These are phyloP conservation scores for Rhagonycha fulva DNA, from an alignment of 2,888 invertebrate species.

Conservation along the genomic window DNA sequence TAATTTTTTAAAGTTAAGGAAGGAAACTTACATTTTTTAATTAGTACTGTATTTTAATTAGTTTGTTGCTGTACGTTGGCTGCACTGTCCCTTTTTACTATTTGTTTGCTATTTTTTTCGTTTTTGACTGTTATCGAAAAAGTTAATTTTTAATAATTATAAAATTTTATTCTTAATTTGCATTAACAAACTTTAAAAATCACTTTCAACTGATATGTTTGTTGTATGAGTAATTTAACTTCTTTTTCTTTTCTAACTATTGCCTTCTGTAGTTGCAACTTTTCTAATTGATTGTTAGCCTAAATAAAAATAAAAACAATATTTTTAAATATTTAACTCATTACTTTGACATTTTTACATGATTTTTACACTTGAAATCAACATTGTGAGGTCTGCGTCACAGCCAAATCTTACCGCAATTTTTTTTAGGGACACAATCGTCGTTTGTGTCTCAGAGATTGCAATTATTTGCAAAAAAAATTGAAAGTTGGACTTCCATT, in stretches of 20 bases:
- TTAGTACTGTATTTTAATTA: neutral
- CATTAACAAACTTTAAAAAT: neutral
- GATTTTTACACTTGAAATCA: neutral
- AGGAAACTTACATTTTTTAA: slow-evolving; percentile 45
- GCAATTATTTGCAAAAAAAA: no score
- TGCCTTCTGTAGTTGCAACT: slow-evolving; percentile 31
- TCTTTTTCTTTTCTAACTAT: neutral
- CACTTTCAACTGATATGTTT: neutral
- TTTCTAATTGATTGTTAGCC: slow-evolving; percentile 38
- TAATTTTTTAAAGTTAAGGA: slow-evolving; percentile 27
- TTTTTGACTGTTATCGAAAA: neutral
- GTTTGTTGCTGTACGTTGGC: slow-evolving; percentile 29
- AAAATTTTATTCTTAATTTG: neutral
- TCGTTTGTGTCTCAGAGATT: no score
- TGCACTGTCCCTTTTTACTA: slow-evolving; percentile 32
- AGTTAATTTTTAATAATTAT: neutral
- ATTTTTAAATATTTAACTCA: neutral
- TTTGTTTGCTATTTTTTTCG: slow-evolving; percentile 31
- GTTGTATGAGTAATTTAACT: neutral
- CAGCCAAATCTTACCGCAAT: neutral
- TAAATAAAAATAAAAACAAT: slow-evolving; percentile 37
- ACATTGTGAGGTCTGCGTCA: neutral
- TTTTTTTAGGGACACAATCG: neutral
- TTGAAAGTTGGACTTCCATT: no score
- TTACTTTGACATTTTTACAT: neutral